Evolutionary conservation across 2,888 invertebrate genomes (phyloP), one percentile per base, ranked within the genome.

Genomic region (Parnassius smintheus): DNA sequence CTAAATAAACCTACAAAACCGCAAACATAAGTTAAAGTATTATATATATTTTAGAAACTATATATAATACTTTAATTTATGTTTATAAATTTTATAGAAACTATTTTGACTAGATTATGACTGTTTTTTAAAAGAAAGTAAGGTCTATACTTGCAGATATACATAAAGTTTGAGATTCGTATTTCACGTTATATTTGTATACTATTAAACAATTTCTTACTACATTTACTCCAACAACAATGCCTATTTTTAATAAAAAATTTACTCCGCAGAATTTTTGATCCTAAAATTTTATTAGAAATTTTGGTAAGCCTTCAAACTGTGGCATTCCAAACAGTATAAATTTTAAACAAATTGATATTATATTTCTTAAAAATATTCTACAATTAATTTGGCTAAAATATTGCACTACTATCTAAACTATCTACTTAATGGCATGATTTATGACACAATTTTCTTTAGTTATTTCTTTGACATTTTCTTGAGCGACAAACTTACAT

Each of bases 401-500:
- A 73, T 83, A 85, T 85, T 85, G 85, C 86, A 86, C 85, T 78
- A 79, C 69, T 67, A 70, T 61, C 73, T 75, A 70, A 65, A 65
- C 62, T 60, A 66, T 69, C 56, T 54, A 64, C 69, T 64, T 70
- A 72, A 73, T 78, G 76, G 77, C 74, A 68, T 69, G 68, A 68
- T 53, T 61, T 66, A 66, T 66, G 64, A 68, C 68, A 71, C 66
- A 56, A 57, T 60, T 48, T 53, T 48, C 54, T 65, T 52, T 57
- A 12, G 46, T 52, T 63, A 61, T 66, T 66, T 65, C 60, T 65
- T 67, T 66, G 64, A 65, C 50, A 55, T 50, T 53, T 56, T 46
- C 46, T 60, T 59, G 57, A 59, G 54, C 56, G n/a, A 46, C 12
- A 1, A 18, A 13, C 18, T 49, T 49, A 9, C 13, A 13, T 18